Evolutionary conservation across 1,140 invertebrate genomes (phyloP).

Genomic region (Drosophila pseudoananassae): DNA sequence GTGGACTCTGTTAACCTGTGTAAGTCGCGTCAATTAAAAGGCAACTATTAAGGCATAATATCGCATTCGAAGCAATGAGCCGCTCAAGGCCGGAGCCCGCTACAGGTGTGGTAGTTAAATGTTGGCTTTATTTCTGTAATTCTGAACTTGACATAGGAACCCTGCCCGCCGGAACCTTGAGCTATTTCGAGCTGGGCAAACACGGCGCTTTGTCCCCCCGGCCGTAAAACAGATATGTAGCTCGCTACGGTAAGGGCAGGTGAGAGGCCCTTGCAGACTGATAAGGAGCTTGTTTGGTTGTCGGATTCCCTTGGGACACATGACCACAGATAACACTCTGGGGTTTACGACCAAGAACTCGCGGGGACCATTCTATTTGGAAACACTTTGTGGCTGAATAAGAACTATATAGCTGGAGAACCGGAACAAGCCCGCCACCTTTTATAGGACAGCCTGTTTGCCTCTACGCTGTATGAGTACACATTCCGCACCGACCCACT

Average conservation of each 20-base stretch:
- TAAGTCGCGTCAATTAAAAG: constrained; percentile 8
- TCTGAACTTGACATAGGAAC: constrained; percentile 46
- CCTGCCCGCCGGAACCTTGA: constrained; percentile 16
- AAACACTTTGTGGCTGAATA: too few species aligned
- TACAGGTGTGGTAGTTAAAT: constrained; percentile 31
- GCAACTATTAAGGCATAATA: constrained; percentile 18
- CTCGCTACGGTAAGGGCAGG: constrained; percentile 4
- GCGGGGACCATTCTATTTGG: too few species aligned
- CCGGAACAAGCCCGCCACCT: neutral
- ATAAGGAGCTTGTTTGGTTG: neutral
- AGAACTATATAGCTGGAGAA: neutral
- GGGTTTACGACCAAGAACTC: too few species aligned
- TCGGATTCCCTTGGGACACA: neutral
- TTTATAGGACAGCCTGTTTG: neutral
- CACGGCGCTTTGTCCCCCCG: neutral
- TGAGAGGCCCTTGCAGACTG: neutral
- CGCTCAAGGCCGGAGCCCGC: neutral
- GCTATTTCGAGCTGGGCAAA: constrained; percentile 24
- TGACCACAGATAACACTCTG: neutral
- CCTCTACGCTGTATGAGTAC: neutral
- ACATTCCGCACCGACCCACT: neutral
- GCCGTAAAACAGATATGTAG: neutral
- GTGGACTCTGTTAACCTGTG: constrained; percentile 1
- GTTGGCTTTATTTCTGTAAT: constrained; percentile 12
- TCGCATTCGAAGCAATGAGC: constrained; percentile 15